These are phyloP conservation scores for chimpanzee (Pan troglodytes) DNA, from an alignment of 2,113 vertebrate genomes.

Conservation along the genomic window DNA sequence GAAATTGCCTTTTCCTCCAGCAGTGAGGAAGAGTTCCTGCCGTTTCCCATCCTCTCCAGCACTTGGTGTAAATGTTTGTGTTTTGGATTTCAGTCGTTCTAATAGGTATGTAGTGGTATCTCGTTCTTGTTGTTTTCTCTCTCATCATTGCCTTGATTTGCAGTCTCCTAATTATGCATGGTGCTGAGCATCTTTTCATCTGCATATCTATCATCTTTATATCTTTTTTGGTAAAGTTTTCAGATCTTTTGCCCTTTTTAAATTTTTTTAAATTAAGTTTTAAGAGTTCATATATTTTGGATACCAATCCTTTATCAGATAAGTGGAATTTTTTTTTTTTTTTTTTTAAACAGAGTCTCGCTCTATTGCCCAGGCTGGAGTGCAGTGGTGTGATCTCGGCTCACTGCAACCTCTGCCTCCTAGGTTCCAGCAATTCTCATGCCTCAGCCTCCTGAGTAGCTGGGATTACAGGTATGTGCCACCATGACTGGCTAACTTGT, in stretches of 20 bases:
- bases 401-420: too few relatives aligned
- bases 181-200: background rate
- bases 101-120: background rate
- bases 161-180: background rate
- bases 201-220: background rate
- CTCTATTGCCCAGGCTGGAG: too few relatives aligned
- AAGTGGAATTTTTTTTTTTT: too few relatives aligned
- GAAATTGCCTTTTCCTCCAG: background rate
- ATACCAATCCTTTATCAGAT: background rate
- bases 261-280: background rate
- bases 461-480: too few relatives aligned
- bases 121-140: background rate
- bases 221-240: background rate
- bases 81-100: background rate
- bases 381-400: too few relatives aligned
- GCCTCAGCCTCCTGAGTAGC: too few relatives aligned
- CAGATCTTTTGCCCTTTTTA: background rate
- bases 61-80: background rate
- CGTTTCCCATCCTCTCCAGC: background rate
- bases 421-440: too few relatives aligned
- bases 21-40: background rate
- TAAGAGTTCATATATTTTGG: background rate
- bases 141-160: background rate
- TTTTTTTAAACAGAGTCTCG: too few relatives aligned
- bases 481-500: too few relatives aligned